Evolutionary conservation across 2,888 invertebrate species (phyloP).

Genomic region (Ornithoptera alexandrae): DNA sequence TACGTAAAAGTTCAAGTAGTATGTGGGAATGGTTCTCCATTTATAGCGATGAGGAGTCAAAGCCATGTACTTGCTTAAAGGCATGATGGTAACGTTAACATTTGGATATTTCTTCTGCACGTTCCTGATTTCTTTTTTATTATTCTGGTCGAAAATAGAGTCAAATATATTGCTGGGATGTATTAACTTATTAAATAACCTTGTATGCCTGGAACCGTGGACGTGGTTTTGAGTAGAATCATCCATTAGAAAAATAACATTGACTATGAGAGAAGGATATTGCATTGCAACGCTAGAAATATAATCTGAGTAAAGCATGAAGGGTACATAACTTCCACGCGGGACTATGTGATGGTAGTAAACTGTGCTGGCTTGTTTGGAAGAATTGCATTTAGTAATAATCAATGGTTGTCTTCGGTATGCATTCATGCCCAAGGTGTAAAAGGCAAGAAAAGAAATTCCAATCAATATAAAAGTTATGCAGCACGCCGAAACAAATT

Average conservation of each 20-base stretch:
- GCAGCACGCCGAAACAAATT: constrained; percentile 67
- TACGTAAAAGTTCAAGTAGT: constrained; percentile 71
- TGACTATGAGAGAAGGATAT: constrained; percentile 56
- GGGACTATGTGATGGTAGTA: constrained; percentile 59
- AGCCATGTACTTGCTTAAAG: constrained; percentile 67
- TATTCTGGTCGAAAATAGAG: constrained; percentile 42
- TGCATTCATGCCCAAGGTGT: constrained; percentile 55
- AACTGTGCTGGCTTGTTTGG: constrained; percentile 54
- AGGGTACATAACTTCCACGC: constrained; percentile 45
- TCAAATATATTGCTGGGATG: constrained; percentile 36
- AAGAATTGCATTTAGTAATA: constrained; percentile 50
- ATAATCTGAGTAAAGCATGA: constrained; percentile 52
- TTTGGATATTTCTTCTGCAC: constrained; percentile 60
- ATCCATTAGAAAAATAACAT: constrained; percentile 62
- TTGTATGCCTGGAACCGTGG: constrained; percentile 41
- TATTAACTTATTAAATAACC: constrained; percentile 48
- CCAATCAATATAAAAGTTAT: constrained; percentile 62
- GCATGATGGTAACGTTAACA: constrained; percentile 62
- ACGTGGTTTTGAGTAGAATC: constrained; percentile 46
- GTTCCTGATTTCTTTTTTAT: constrained; percentile 46
- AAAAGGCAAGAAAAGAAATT: constrained; percentile 62
- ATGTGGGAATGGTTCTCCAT: constrained; percentile 70
- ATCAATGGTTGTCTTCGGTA: constrained; percentile 53
- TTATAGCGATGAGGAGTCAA: constrained; percentile 69
- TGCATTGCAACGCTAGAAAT: constrained; percentile 53